Percentiles rank a stretch among this genome's conserved stretches.
Evolutionary conservation across 2,113 vertebrate species (phyloP).

Genomic region (Psettodes erumei): DNA sequence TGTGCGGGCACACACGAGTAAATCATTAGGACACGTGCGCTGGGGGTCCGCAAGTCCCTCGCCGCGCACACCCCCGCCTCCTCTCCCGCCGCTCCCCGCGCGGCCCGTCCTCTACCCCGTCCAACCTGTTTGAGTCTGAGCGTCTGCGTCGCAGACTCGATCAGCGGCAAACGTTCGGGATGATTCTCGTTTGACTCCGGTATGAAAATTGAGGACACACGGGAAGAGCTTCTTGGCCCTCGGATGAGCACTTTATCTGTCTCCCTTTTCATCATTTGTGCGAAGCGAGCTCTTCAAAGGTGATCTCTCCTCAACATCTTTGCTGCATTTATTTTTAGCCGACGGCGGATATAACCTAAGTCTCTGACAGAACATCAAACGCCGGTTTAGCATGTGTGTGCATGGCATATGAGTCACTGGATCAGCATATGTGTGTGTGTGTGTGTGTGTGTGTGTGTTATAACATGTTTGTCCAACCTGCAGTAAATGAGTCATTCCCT

Average conservation of each 20-base stretch:
- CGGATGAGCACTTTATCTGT: constrained; percentile 40
- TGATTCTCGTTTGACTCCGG: constrained; percentile 56
- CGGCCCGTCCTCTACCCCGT: constrained; percentile 10
- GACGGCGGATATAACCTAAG: constrained; percentile 59
- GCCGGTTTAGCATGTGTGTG: constrained; percentile 64
- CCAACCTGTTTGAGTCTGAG: constrained; percentile 14
- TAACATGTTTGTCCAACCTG: constrained; percentile 76
- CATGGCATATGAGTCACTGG: constrained; percentile 67
- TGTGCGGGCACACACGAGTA: constrained; percentile 44
- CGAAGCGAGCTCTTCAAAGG: constrained; percentile 58
- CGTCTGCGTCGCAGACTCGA: constrained; percentile 6
- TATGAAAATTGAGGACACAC: constrained; percentile 47
- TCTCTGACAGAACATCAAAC: constrained; percentile 77
- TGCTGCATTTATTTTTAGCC: constrained; percentile 69
- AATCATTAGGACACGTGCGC: constrained; percentile 48
- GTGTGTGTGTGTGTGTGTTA: constrained; percentile 68
- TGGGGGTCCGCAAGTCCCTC: too few species aligned
- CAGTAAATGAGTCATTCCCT: constrained; percentile 67
- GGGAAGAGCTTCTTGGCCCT: constrained; percentile 31
- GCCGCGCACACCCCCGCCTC: not conserved
- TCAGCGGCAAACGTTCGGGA: constrained; percentile 31
- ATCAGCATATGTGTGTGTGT: constrained; percentile 63
- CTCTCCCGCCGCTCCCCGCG: not conserved
- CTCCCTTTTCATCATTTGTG: constrained; percentile 46
- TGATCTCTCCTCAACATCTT: constrained; percentile 55